Base-by-base conservation (phyloP, 2,797 vertebrate genomes). In the Scolopax rusticola region DNA sequence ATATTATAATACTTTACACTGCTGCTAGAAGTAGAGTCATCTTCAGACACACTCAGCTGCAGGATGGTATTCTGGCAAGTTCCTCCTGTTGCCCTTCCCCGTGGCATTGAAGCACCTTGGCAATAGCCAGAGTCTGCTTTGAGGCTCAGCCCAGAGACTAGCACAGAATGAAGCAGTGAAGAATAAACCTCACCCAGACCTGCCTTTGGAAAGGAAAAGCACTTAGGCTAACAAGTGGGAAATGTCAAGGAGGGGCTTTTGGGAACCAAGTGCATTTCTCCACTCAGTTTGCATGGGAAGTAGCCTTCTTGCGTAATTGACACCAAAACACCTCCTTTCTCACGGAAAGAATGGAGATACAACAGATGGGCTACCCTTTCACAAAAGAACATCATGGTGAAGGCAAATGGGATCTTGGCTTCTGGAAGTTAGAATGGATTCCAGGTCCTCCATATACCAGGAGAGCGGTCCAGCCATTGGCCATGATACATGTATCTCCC, bases 401-500 rank as follows among this genome's bases (percentile, higher is more conserved):
- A 77, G 12, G 18, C 21, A 84, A 92, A 56, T 21, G 24, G 14
- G 17, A 70, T 69, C 41, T 74, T 41, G 14, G 32, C 16, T 54
- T 38, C 40, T 84, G 15, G n/a, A 83, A 18, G 24, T 0, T 30
- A 43, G 25, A 74, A 86, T 36, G 67, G 63, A 79, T 60, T 33
- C 33, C 23, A 59, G 23, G 20, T 78, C 8, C 18, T 84, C 67
- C 54, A 15, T 33, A 7, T 47, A 14, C 16, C 38, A 54, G 36
- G 11, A 79, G 2, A 79, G 25, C 0, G 0, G 32, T 61, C 8
- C 33, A 73, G 51, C 15, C 23, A 4, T 28, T 17, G 28, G 6
- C 32, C 20, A 5, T 41, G 61, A 20, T 41, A 15, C 38, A 32
- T 0, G 0, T 40, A 28, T 19, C n/a, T 32, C 47, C 19, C 38